These are phyloP conservation scores for Paratilapia polleni DNA, from an alignment of 2,113 vertebrate species.

Conservation along the genomic window DNA sequence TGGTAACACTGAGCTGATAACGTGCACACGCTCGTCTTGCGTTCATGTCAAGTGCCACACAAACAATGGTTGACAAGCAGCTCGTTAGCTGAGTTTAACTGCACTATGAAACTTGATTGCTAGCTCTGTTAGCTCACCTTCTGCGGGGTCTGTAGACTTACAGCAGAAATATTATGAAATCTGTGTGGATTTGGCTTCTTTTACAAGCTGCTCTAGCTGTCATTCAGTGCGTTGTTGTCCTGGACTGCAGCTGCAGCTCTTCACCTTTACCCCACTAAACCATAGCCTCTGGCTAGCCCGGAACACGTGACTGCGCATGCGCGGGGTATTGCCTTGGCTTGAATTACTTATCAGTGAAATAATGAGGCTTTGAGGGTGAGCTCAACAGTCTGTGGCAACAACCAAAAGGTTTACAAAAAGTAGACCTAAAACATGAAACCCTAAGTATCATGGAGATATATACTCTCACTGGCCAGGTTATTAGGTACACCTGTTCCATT, in stretches of 20 bases:
- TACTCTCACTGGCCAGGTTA: not conserved
- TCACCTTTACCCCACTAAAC: slow-evolving; percentile 65
- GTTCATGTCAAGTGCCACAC: not conserved
- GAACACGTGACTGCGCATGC: slow-evolving; percentile 36
- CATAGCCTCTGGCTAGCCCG: not conserved
- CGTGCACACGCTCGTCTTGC: no score
- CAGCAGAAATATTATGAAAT: not conserved
- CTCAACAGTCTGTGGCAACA: not conserved
- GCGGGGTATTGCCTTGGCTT: not conserved
- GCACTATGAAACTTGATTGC: not conserved
- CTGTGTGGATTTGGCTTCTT: not conserved
- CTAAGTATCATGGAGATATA: no score
- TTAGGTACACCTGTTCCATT: not conserved
- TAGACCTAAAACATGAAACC: not conserved
- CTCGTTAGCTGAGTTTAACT: not conserved
- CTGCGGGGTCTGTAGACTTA: not conserved
- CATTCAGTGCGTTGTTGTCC: not conserved
- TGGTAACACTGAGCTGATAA: not conserved
- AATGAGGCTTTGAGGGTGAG: not conserved
- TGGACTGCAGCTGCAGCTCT: not conserved
- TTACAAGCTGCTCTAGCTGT: not conserved
- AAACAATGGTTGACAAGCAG: not conserved
- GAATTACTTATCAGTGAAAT: slow-evolving; percentile 1
- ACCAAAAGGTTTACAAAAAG: not conserved
- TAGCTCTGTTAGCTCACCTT: slow-evolving; percentile 24